phyloP scores from a whole-genome alignment of 1,140 invertebrate species.

The Drosophila punjabiensis region DNA sequence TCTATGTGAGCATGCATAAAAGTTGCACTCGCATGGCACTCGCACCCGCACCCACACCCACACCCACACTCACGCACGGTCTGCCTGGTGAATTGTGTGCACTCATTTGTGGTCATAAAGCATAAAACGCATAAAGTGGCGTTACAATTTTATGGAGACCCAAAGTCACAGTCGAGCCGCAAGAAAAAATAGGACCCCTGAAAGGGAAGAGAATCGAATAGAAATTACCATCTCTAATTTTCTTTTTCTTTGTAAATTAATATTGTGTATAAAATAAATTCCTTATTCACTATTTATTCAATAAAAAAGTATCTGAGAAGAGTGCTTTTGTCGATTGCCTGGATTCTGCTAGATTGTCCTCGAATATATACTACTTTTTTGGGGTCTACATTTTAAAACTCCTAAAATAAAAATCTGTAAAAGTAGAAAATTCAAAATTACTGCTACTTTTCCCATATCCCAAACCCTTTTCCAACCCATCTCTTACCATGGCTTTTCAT shows the following conservation, averaged over 20 bases:
- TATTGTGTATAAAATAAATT: background rate
- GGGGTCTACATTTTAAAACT: background rate
- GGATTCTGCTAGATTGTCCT: no score
- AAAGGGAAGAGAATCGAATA: constrained; percentile 9
- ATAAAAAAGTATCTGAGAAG: background rate
- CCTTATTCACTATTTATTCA: background rate
- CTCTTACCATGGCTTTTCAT: background rate
- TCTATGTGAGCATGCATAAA: constrained; percentile 75
- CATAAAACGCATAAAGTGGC: constrained; percentile 83
- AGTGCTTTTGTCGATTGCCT: background rate
- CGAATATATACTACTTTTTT: background rate
- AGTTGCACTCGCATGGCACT: constrained; percentile 53
- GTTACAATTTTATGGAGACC: constrained; percentile 78
- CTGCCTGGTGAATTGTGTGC: constrained; percentile 67
- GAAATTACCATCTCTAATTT: constrained; percentile 12
- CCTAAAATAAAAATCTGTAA: background rate
- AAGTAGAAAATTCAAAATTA: background rate
- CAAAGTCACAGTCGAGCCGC: constrained; percentile 66
- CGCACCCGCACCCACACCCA: background rate
- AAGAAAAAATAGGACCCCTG: constrained; percentile 15
- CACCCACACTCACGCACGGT: constrained; percentile 20
- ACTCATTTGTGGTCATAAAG: constrained; percentile 83
- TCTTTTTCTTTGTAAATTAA: background rate
- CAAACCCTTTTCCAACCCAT: background rate
- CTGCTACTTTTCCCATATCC: background rate